Base-by-base conservation (phyloP, 2,113 vertebrate genomes). In the Antigone vipio region DNA sequence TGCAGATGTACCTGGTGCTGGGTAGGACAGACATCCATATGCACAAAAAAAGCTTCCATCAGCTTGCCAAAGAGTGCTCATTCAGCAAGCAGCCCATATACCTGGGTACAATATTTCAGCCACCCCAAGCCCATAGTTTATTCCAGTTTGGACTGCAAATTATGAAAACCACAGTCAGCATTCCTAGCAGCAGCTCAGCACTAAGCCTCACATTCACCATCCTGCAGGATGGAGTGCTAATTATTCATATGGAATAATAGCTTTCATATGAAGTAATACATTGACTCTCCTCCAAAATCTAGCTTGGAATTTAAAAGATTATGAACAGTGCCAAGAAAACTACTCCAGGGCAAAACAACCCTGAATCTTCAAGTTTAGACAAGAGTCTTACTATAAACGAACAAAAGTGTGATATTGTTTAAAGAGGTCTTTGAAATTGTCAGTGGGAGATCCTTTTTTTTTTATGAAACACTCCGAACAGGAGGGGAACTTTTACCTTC, bases 371-470 rank as follows among this genome's bases (percentile, higher is more conserved):
- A 97, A 95, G 93, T 93, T 97, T 89, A 97, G 95, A 85, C 97
- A 97, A 92, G 95, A 93, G 74, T 18, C 26, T 89, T 89, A 93
- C 92, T 91, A 90, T 94, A 97, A 97, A 97, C 96, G 97, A 97
- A 97, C 95, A 96, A 64, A 96, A 83, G 59, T 21, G 69, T 88
- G 77, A 95, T 95, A 93, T 93, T 95, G 84, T 95, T 96, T 85
- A 93, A 96, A 95, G n/a, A 74, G 32, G 86, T 87, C 95, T 97
- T 97, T 96, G 95, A 97, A 96, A 95, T 64, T 93, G 84, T 96
- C 52, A 68, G 95, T 91, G 91, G 91, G 95, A 81, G 95, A 96
- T 94, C 89, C 81, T 15, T 58, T 67, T 45, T 8, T 81, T 69
- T 84, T 69, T 34, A 87, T 69, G 5, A 82, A 95, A 79, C n/a